phyloP scores from a whole-genome alignment of 2,113 vertebrate genomes.

The Pandion haliaetus region DNA sequence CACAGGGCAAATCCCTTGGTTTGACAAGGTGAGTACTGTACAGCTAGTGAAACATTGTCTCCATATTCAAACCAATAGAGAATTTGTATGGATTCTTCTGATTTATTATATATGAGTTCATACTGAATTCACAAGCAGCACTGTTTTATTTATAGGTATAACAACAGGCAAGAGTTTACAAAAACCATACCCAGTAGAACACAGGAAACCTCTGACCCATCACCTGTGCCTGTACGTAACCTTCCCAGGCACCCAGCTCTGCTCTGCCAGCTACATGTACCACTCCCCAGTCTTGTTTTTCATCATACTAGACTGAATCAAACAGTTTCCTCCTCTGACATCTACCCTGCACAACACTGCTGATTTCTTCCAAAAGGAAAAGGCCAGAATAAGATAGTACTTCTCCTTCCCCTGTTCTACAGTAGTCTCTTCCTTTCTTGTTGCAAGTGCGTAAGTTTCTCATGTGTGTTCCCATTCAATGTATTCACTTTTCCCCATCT shows the following conservation, averaged over 20 bases:
- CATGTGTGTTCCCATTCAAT: background rate
- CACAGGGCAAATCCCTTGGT: background rate
- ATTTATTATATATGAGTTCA: background rate
- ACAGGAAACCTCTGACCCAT: background rate
- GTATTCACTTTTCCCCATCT: background rate
- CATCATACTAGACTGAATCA: background rate
- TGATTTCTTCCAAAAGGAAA: background rate
- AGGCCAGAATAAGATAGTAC: background rate
- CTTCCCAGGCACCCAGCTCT: background rate
- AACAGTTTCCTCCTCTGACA: background rate
- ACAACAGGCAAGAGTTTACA: background rate
- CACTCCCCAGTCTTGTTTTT: background rate
- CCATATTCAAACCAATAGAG: background rate
- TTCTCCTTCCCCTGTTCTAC: background rate
- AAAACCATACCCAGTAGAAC: background rate
- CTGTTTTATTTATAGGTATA: background rate
- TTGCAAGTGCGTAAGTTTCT: background rate
- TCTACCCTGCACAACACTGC: background rate
- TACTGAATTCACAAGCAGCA: background rate
- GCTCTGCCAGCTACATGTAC: background rate
- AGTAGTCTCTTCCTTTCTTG: background rate
- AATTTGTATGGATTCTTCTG: background rate
- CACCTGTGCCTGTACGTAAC: background rate
- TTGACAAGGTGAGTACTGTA: background rate
- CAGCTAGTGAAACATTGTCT: background rate